Conservation (phyloP, 2,113 vertebrate genomes). For the Melospiza melodia region DNA sequence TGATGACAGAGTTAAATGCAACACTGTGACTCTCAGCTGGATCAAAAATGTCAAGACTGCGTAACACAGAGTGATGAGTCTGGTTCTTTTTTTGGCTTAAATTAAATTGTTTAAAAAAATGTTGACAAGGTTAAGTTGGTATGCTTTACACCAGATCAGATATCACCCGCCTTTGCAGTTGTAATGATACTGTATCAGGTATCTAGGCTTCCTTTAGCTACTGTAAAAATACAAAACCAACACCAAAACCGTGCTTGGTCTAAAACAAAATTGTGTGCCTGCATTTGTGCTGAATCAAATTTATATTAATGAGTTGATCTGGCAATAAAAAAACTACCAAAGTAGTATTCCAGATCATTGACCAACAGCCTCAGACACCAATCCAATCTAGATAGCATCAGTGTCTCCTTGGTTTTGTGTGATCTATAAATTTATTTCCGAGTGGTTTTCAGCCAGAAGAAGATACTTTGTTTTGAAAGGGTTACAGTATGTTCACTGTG, state of each 20-base stretch:
- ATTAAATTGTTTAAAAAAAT: neutral
- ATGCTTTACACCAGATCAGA: neutral
- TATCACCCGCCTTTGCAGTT: neutral
- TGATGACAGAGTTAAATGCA: neutral
- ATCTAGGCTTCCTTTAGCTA: neutral
- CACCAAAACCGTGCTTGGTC: neutral
- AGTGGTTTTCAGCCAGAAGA: neutral
- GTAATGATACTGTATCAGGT: neutral
- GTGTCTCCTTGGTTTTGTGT: neutral
- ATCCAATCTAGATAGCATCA: fast-evolving
- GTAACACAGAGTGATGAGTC: neutral
- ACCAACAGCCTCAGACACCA: neutral
- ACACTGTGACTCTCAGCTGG: neutral
- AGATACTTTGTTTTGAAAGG: neutral
- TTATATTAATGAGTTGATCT: neutral
- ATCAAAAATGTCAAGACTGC: neutral
- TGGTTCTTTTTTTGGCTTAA: neutral
- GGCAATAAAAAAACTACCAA: neutral
- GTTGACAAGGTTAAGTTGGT: neutral
- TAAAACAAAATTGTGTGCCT: neutral
- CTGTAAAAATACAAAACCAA: neutral
- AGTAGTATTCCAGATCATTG: neutral
- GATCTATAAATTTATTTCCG: neutral
- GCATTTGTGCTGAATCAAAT: neutral
- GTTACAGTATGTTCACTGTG: neutral